Base-by-base conservation (phyloP, 2,797 vertebrate species). In the Podarcis siculus region DNA sequence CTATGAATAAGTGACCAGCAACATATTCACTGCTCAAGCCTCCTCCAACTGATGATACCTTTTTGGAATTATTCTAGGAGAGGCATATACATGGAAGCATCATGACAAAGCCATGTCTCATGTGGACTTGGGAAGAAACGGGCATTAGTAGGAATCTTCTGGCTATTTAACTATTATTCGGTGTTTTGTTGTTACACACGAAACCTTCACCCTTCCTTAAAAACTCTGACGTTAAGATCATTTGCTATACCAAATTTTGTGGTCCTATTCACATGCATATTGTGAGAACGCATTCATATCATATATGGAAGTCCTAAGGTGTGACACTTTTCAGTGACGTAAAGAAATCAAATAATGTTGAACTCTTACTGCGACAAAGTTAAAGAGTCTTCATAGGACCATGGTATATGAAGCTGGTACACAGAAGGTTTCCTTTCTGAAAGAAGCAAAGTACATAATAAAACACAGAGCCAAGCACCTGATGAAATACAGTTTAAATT, bases 321-420 rank as follows among this genome's bases (percentile, higher is more conserved):
- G 13, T 72, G 61, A 17, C 35, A 89, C 39, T 17, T 80, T 45
- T 87, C 3, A 37, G 91, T 35, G 75, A 37, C 15, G 3, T 58
- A 93, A 93, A 82, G 1, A 27, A 9, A 90, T 3, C 2, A 86
- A 89, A 49, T 19, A 90, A 73, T 79, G 87, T 86, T 0, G 93
- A 89, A 78, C 88, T 79, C 97, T 95, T 95, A 98, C 99, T 98
- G 97, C 37, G 96, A 97, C 79, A 97, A 97, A 92, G 91, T 97
- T 89, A 99, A 86, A 61, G 98, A 98, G 94, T 99, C 99, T 95
- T 99, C 99, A 37, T 97, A 95, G 92, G 98, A 99, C 99, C 99
- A 99, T 0, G 98, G 98, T 35, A 98, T 97, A 87, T 97, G 97
- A 86, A 99, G 95, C 94, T 98, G 98, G 96, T 98, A 99, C 87